Base-by-base conservation (phyloP, 1,140 invertebrate genomes). In the Mycetomoellerius zeteki region DNA sequence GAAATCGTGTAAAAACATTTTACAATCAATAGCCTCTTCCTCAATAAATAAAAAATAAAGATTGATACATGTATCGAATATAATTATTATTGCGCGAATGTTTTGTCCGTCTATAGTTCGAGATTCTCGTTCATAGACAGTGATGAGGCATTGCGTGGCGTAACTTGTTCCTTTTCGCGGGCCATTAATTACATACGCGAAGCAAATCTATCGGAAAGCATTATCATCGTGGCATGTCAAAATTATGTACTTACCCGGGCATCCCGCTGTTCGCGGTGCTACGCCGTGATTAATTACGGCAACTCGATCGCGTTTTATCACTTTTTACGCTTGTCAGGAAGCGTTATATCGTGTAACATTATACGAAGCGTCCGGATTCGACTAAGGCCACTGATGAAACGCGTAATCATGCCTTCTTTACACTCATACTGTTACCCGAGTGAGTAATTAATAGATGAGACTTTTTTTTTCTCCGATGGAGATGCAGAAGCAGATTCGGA, bases 131-230 rank as follows among this genome's bases (percentile, higher is more conserved):
- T 81, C 3, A 21, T 33, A 43, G 80, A 73, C 69, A 50, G 14
- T 33, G 33, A 30, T 19, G 47, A 69, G 54, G 54, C n/a, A 37
- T n/a, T 24, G 58, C 27, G 27, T 62, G n/a, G 30, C 30, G n/a
- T 27, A 75, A 75, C 54, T 60, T 71, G 80, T 84, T 84, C 80
- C 80, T 73, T 73, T 72, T 82, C 54, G 80, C 67, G 69, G 19
- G 54, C 80, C 80, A 84, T 84, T 84, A 84, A 84, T 84, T 84
- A 84, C 69, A 84, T 54, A 75, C 80, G 69, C 69, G 80, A 81
- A 62, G 80, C 80, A 84, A 84, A 84, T 84, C 80, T 84, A 84
- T 84, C 80, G 80, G 80, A 75, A 84, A 73, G 80, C 80, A 84
- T 84, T 84, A 84, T 84, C 80, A 84, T 84, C 80, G 80, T 56